Conservation (phyloP, 2,797 vertebrate species). For the Tarsius wallacei region DNA sequence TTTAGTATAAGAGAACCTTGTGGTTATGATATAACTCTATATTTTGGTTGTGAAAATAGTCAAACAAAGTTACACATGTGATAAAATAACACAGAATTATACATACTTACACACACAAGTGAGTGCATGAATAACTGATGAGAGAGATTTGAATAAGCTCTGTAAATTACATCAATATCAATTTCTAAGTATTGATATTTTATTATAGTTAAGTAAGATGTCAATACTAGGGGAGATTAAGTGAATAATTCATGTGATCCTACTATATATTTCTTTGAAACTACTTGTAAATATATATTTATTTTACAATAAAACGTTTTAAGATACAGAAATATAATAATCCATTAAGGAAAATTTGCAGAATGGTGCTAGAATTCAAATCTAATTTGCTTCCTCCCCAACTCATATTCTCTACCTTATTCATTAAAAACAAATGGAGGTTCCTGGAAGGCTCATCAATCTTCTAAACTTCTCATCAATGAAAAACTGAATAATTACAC, state of each 20-base stretch:
- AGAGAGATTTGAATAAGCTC: background rate
- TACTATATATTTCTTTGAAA: background rate
- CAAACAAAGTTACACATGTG: background rate
- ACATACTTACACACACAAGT: background rate
- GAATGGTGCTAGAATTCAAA: background rate
- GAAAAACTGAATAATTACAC: background rate
- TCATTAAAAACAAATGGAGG: background rate
- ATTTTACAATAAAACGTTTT: background rate
- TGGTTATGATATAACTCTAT: background rate
- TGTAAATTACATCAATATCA: background rate
- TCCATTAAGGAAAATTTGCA: background rate
- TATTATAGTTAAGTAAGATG: background rate
- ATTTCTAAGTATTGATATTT: background rate
- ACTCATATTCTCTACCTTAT: background rate
- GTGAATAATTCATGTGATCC: background rate
- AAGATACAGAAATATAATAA: background rate
- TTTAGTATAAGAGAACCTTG: background rate
- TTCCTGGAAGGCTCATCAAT: background rate
- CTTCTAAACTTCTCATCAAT: background rate
- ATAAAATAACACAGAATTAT: too few relatives aligned
- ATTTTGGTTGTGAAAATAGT: background rate
- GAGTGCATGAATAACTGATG: background rate
- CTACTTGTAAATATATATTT: background rate
- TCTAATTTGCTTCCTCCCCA: background rate
- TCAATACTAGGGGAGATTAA: background rate